phyloP scores from a whole-genome alignment of 2,888 invertebrate species.

The Alitta virens region DNA sequence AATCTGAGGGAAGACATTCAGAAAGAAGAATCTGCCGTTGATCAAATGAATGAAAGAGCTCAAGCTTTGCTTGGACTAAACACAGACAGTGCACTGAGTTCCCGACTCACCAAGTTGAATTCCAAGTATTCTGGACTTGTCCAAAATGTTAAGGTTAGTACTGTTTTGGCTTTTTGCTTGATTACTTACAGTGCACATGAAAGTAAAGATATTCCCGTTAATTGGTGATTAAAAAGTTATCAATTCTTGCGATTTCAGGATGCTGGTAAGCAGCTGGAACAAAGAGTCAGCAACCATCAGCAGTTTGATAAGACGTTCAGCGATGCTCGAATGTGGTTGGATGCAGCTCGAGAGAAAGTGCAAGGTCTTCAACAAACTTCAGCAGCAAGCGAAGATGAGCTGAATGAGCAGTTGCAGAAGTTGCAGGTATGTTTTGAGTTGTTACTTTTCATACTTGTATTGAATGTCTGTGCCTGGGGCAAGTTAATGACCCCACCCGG shows the following conservation, averaged over 20 bases:
- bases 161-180: no score
- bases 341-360: conserved; percentile 78
- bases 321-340: conserved; percentile 81
- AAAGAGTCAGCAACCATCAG: conserved; percentile 83
- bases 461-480: no score
- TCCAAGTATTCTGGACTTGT: conserved; percentile 39
- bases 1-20: conserved; percentile 39
- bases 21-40: conserved; percentile 43
- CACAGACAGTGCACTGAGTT: conserved; percentile 47
- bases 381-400: conserved; percentile 49
- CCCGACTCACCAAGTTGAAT: conserved; percentile 50
- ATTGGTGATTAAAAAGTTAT: no score
- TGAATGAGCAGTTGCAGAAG: conserved; percentile 48
- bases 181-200: no score
- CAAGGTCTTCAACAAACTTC: conserved; percentile 77
- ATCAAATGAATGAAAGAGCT: conserved; percentile 45
- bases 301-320: conserved; percentile 74
- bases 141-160: conserved; percentile 45
- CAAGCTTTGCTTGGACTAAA: conserved; percentile 48
- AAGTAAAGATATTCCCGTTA: no score
- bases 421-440: conserved; percentile 36
- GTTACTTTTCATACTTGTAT: not conserved
- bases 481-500: no score
- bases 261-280: conserved; percentile 61
- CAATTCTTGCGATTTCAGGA: conserved; percentile 33